Evolutionary conservation across 1,140 invertebrate genomes (phyloP).

Genomic region (Lethocerus indicus): DNA sequence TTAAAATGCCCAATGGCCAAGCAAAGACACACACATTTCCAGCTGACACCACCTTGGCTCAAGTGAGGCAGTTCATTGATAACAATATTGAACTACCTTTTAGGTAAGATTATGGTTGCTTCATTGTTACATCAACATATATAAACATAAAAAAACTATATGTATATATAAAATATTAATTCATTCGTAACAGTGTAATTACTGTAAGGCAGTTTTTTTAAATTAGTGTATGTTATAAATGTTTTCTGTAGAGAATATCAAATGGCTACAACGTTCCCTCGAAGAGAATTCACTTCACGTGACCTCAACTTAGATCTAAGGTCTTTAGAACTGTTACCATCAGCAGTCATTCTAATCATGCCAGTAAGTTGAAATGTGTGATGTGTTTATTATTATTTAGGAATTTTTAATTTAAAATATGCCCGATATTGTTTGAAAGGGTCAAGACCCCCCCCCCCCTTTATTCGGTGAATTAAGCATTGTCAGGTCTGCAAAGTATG

Average conservation of each 20-base stretch:
- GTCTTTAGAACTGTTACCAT: slow-evolving; percentile 57
- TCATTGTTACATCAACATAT: too few relatives aligned
- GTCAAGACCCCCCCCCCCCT: too few relatives aligned
- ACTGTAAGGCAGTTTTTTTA: too few relatives aligned
- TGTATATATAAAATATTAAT: too few relatives aligned
- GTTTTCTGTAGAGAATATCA: slow-evolving; percentile 35
- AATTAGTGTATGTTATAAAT: too few relatives aligned
- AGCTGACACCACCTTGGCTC: slow-evolving; percentile 32
- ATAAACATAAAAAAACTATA: too few relatives aligned
- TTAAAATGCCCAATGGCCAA: slow-evolving; percentile 61
- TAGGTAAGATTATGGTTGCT: slow-evolving; percentile 24
- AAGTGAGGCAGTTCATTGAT: slow-evolving; percentile 36
- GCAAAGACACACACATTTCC: slow-evolving; percentile 44
- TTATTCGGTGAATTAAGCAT: too few relatives aligned
- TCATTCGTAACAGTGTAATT: too few relatives aligned
- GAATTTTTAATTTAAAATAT: too few relatives aligned
- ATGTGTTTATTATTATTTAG: too few relatives aligned
- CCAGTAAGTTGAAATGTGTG: slow-evolving; percentile 37
- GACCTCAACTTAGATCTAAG: slow-evolving; percentile 42
- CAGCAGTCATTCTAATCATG: slow-evolving; percentile 60
- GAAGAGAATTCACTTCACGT: slow-evolving; percentile 43
- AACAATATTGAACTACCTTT: slow-evolving; percentile 30
- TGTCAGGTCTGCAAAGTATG: too few relatives aligned
- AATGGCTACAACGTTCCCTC: slow-evolving; percentile 62
- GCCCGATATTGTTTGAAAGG: too few relatives aligned